These are phyloP conservation scores for Drosophila eohydei DNA, from an alignment of 2,888 invertebrate species.

Conservation along the genomic window DNA sequence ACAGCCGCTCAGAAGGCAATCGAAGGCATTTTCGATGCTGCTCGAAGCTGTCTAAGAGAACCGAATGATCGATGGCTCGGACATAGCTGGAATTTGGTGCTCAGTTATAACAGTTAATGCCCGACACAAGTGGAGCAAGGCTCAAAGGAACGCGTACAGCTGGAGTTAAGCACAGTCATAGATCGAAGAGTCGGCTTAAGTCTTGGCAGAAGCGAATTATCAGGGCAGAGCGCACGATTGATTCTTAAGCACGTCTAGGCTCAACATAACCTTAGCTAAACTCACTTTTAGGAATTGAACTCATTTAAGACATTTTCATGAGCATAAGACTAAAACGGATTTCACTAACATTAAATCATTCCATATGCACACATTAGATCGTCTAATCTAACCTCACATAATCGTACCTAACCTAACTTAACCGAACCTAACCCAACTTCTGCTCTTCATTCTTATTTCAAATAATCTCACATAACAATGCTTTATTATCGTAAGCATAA, in stretches of 20 bases:
- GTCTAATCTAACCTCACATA: no score
- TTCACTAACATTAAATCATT: no score
- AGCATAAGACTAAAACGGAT: no score
- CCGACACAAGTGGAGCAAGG: not conserved
- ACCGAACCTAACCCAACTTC: not conserved
- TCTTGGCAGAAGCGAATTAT: no score
- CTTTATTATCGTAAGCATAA: not conserved
- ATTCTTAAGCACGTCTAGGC: no score
- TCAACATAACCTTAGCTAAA: no score
- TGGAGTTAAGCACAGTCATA: no score
- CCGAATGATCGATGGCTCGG: not conserved
- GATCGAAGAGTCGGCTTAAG: no score
- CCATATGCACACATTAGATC: no score
- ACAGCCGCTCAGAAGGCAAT: slow-evolving; percentile 31
- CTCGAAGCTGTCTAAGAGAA: slow-evolving; percentile 24
- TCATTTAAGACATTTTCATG: no score
- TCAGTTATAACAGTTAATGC: not conserved
- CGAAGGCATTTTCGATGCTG: slow-evolving; percentile 25
- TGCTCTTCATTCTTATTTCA: not conserved
- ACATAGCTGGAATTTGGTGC: not conserved
- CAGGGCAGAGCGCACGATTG: no score
- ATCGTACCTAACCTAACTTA: not conserved
- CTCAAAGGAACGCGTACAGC: not conserved
- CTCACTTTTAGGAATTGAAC: no score
- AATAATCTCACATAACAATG: not conserved